Percentiles rank a stretch among this genome's conserved stretches.
Conservation (phyloP, 2,888 invertebrate genomes). For the Steromphala cineraria region DNA sequence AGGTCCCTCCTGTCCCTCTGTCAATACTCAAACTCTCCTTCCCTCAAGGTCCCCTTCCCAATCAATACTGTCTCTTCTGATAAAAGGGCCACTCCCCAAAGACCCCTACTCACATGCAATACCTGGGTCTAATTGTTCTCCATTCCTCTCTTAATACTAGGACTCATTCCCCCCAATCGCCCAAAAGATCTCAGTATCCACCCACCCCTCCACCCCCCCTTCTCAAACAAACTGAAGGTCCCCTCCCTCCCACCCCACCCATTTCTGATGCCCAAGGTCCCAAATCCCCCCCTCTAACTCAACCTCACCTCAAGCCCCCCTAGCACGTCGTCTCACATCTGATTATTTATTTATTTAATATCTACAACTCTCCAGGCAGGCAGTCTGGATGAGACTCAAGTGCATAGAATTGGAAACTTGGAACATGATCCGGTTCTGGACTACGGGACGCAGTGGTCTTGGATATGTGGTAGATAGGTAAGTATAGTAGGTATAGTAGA, state of each 20-base stretch:
- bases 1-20: too few relatives aligned
- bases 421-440: slow-evolving; percentile 2
- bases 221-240: background rate
- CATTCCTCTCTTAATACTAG: too few relatives aligned
- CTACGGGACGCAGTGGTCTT: background rate
- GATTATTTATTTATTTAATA: background rate
- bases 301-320: background rate
- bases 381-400: background rate
- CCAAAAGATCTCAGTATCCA: too few relatives aligned
- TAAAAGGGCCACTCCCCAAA: too few relatives aligned
- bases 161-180: too few relatives aligned
- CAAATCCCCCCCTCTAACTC: background rate
- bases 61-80: too few relatives aligned
- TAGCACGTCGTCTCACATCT: background rate
- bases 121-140: too few relatives aligned
- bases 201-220: background rate
- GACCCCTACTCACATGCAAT: too few relatives aligned
- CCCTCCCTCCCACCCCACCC: background rate
- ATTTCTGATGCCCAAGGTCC: too few relatives aligned
- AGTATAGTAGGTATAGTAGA: too few relatives aligned
- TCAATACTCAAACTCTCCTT: too few relatives aligned
- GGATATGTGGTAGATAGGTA: background rate
- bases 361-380: background rate
- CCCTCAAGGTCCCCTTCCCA: too few relatives aligned
- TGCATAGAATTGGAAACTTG: slow-evolving; percentile 15